Evolutionary conservation across 2,888 invertebrate species (phyloP).

Genomic region (Drosophila greeni): DNA sequence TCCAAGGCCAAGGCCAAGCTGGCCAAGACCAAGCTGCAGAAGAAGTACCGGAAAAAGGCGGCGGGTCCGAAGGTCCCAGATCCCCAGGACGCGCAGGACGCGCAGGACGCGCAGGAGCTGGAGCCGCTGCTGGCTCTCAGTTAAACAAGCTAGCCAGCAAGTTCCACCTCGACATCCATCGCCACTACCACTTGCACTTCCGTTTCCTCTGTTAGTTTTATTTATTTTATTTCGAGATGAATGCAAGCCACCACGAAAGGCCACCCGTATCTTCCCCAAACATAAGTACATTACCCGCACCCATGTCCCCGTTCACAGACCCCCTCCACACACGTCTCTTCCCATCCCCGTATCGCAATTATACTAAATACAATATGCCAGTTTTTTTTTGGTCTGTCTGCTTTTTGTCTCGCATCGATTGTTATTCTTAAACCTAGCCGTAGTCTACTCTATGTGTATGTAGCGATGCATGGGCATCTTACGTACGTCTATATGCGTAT

Average conservation of each 20-base stretch:
- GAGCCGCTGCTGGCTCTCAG: constrained; percentile 79
- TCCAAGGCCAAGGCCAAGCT: constrained; percentile 84
- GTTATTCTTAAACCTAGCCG: constrained; percentile 54
- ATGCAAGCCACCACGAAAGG: constrained; percentile 22
- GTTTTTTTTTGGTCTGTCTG: constrained; percentile 49
- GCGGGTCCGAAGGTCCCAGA: constrained; percentile 60
- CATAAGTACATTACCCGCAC: neutral
- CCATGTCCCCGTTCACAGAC: neutral
- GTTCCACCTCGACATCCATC: neutral
- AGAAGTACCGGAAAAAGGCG: constrained; percentile 80
- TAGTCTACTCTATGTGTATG: constrained; percentile 44
- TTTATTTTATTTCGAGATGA: constrained; percentile 45
- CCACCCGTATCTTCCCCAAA: neutral
- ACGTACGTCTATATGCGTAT: constrained; percentile 20
- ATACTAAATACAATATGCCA: constrained; percentile 20
- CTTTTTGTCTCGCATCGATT: constrained; percentile 51
- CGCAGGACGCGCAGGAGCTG: constrained; percentile 59
- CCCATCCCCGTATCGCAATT: constrained; percentile 1
- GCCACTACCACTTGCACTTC: constrained; percentile 7
- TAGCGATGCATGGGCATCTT: constrained; percentile 15
- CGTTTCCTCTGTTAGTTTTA: constrained; percentile 38
- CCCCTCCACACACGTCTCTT: neutral
- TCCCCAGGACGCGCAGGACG: neutral
- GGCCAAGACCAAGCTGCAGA: constrained; percentile 80
- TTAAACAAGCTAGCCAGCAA: constrained; percentile 60